Conservation (phyloP, 2,113 vertebrate genomes). For the Corvus hawaiiensis region DNA sequence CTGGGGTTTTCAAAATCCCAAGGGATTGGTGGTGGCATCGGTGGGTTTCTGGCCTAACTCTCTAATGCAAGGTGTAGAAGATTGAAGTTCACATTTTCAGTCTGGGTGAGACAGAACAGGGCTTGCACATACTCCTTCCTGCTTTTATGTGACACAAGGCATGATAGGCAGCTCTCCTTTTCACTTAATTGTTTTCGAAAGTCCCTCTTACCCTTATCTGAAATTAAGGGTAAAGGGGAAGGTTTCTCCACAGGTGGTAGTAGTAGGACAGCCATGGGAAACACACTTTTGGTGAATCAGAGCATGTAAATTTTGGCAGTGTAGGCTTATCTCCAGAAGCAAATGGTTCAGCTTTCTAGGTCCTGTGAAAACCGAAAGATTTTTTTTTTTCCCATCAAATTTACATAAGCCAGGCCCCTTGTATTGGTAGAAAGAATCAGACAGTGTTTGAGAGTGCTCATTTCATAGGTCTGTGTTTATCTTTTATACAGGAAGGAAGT, state of each 20-base stretch:
- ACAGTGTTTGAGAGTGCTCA: neutral
- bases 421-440: neutral
- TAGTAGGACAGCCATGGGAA: neutral
- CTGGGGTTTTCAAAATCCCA: neutral
- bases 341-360: neutral
- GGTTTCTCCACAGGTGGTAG: neutral
- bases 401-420: neutral
- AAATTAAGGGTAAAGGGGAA: neutral
- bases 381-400: neutral
- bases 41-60: neutral
- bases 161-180: neutral
- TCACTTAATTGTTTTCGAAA: neutral
- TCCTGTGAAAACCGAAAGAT: neutral
- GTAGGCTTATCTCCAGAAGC: neutral
- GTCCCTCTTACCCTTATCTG: neutral
- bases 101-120: neutral
- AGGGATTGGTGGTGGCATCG: fast-evolving
- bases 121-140: neutral
- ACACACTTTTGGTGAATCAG: neutral
- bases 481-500: neutral
- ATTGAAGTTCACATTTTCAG: neutral
- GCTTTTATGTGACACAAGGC: fast-evolving
- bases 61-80: neutral
- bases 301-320: neutral
- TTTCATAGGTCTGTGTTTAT: neutral